A percentile compares a stretch with the other conserved stretches of the same genome.
phyloP scores from a whole-genome alignment of 2,113 vertebrate species.

The Mungos mungo region DNA sequence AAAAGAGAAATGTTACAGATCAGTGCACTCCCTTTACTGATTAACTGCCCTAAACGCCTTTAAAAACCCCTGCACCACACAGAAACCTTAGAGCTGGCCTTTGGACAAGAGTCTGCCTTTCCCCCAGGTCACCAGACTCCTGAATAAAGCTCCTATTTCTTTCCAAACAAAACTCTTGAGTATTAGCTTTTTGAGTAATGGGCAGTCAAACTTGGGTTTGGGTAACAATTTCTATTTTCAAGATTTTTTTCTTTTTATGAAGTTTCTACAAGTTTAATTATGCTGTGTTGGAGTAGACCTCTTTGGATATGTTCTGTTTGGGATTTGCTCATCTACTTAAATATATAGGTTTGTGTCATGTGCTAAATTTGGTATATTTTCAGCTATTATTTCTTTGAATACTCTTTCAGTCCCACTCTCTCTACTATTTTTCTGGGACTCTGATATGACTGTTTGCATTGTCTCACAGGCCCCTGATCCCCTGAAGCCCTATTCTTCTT shows the following conservation, averaged over 20 bases:
- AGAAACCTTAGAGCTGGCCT: background rate
- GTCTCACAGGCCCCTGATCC: background rate
- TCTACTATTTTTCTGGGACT: background rate
- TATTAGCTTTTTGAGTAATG: background rate
- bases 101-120: background rate
- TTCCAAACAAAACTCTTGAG: background rate
- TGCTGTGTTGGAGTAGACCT: background rate
- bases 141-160: background rate
- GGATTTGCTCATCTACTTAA: background rate
- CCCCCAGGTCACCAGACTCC: background rate
- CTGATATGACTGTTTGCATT: background rate
- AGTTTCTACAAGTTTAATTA: background rate
- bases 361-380: background rate
- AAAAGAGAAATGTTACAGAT: background rate
- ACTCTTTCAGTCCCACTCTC: background rate
- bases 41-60: background rate
- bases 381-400: background rate
- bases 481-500: background rate
- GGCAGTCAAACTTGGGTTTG: background rate
- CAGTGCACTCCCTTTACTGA: background rate
- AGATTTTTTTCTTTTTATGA: background rate
- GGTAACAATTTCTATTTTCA: background rate
- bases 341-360: background rate
- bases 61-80: background rate
- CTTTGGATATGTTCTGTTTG: background rate